Conservation (phyloP, 37 sponge, comb jelly and placozoan species). For the Geodia barretti region DNA sequence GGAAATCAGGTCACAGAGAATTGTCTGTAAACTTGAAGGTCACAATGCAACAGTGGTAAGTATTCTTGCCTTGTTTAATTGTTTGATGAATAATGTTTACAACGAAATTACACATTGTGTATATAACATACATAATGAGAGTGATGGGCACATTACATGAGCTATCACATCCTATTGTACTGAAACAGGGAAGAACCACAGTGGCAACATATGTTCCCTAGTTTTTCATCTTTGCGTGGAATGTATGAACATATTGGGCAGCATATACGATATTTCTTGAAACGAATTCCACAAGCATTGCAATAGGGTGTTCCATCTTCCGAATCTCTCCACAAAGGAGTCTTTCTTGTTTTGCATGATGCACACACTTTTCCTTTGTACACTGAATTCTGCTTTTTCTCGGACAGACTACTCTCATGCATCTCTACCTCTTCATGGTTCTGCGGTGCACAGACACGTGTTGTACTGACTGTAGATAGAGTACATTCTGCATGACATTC, state of each 20-base stretch:
- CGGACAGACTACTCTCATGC: background rate
- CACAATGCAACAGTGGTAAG: slow-evolving; percentile 79
- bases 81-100: too few relatives aligned
- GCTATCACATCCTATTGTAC: slow-evolving; percentile 1
- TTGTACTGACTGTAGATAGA: background rate
- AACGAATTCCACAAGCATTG: slow-evolving; percentile 87
- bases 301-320: slow-evolving; percentile 88
- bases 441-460: background rate
- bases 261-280: slow-evolving; percentile 67
- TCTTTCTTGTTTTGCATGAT: slow-evolving; percentile 81
- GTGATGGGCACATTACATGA: too few relatives aligned
- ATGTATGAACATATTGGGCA: slow-evolving; percentile 69
- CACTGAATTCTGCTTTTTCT: background rate
- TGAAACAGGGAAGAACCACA: slow-evolving; percentile 45
- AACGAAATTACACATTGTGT: too few relatives aligned
- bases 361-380: slow-evolving; percentile 67
- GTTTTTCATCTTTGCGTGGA: slow-evolving; percentile 78
- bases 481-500: background rate
- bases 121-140: too few relatives aligned
- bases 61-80: background rate
- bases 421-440: background rate
- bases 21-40: slow-evolving; percentile 62
- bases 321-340: slow-evolving; percentile 83
- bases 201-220: slow-evolving; percentile 30
- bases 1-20: slow-evolving; percentile 75